Evolutionary conservation across 2,113 vertebrate genomes (phyloP).

Genomic region (Parus major): DNA sequence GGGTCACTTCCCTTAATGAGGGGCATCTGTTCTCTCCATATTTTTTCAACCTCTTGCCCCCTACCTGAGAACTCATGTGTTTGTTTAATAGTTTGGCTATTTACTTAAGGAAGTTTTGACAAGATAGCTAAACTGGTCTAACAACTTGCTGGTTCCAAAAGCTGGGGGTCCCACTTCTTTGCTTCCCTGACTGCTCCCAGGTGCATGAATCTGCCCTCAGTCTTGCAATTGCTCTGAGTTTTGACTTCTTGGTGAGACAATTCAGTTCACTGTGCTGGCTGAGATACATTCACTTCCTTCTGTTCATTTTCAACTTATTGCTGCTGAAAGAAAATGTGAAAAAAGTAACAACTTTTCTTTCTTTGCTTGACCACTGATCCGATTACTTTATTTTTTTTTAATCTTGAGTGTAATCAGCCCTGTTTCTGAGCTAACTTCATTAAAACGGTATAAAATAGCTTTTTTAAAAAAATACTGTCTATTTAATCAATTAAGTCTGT

Average conservation of each 20-base stretch:
- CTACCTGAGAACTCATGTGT: background rate
- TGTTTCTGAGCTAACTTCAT: background rate
- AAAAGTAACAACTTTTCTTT: background rate
- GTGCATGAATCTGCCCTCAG: background rate
- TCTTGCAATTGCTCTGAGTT: background rate
- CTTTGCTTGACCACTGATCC: background rate
- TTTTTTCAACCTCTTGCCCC: background rate
- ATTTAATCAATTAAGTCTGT: background rate
- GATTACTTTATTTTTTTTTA: background rate
- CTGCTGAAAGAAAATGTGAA: background rate
- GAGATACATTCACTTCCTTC: background rate
- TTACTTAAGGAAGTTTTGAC: constrained; percentile 16
- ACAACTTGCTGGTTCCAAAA: background rate
- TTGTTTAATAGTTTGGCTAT: constrained; percentile 7
- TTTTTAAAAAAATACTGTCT: background rate
- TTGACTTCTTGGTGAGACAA: background rate
- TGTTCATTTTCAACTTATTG: background rate
- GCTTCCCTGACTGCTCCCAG: background rate
- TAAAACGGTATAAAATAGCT: background rate
- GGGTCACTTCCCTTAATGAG: background rate
- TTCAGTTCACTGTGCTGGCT: background rate
- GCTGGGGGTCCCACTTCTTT: background rate
- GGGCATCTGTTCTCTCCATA: background rate
- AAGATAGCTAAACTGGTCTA: background rate
- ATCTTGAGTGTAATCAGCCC: background rate